Evolutionary conservation across 1,140 invertebrate genomes (phyloP).

Genomic region (Centruroides vittatus): DNA sequence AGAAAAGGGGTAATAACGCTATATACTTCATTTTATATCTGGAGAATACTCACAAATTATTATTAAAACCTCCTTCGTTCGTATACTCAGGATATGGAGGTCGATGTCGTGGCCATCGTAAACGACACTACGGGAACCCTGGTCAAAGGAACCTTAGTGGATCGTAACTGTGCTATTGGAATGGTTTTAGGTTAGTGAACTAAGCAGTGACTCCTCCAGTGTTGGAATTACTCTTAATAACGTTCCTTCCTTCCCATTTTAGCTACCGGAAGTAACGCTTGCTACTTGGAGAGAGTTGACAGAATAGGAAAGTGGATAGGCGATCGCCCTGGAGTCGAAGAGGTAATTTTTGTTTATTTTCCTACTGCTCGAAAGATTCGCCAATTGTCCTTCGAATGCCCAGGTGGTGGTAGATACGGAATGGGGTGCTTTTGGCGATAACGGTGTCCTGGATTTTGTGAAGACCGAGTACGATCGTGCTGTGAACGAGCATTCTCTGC

Average conservation of each 20-base stretch:
- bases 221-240: no score
- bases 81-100: conserved; percentile 43
- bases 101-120: conserved; percentile 54
- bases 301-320: conserved; percentile 45
- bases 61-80: no score
- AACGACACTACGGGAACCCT: conserved; percentile 63
- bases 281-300: conserved; percentile 56
- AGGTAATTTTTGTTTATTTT: no score
- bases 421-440: no score
- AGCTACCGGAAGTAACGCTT: conserved; percentile 65
- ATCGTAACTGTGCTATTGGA: conserved; percentile 38
- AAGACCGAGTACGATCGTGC: no score
- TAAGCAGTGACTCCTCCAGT: no score
- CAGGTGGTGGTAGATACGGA: conserved; percentile 66
- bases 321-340: conserved; percentile 34
- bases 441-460: no score
- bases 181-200: conserved; percentile 38
- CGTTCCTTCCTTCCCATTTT: no score
- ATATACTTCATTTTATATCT: no score
- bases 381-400: neutral
- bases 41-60: no score
- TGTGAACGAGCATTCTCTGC: conserved; percentile 37
- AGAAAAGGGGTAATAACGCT: conserved; percentile 28
- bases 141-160: conserved; percentile 40
- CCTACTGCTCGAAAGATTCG: no score